These are phyloP conservation scores for Drosophila bocqueti DNA, from an alignment of 1,140 invertebrate genomes.

Conservation along the genomic window DNA sequence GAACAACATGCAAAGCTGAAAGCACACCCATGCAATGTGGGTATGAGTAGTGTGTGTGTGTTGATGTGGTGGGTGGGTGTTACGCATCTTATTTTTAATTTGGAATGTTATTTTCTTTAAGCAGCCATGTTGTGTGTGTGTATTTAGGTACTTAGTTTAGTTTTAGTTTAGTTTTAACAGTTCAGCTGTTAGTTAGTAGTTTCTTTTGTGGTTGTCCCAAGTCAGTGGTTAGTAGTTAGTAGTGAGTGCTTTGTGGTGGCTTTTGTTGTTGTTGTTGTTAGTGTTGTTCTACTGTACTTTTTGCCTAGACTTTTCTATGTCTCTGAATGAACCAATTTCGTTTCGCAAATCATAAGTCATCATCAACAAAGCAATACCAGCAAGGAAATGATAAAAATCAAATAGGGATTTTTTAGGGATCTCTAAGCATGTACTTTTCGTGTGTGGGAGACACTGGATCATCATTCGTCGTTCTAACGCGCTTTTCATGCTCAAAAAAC, in stretches of 20 bases:
- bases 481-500: constrained; percentile 35
- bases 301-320: constrained; percentile 34
- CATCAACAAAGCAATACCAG: constrained; percentile 42
- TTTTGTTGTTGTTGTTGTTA: neutral
- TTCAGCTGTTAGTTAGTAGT: constrained; percentile 36
- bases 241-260: constrained; percentile 17
- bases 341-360: constrained; percentile 49
- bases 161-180: constrained; percentile 30
- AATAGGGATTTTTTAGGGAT: constrained; percentile 17
- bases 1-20: constrained; percentile 66
- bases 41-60: constrained; percentile 11
- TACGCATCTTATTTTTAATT: neutral
- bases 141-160: constrained; percentile 34
- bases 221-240: constrained; percentile 8
- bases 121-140: neutral
- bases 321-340: constrained; percentile 57
- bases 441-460: constrained; percentile 2
- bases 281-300: constrained; percentile 33
- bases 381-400: constrained; percentile 45
- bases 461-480: constrained; percentile 20
- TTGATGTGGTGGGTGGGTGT: constrained; percentile 7
- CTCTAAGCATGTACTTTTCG: constrained; percentile 30
- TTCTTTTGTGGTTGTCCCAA: neutral
- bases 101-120: constrained; percentile 24
- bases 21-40: constrained; percentile 62